Conservation (phyloP, 2,113 vertebrate species). For the Crotalus horridus region DNA sequence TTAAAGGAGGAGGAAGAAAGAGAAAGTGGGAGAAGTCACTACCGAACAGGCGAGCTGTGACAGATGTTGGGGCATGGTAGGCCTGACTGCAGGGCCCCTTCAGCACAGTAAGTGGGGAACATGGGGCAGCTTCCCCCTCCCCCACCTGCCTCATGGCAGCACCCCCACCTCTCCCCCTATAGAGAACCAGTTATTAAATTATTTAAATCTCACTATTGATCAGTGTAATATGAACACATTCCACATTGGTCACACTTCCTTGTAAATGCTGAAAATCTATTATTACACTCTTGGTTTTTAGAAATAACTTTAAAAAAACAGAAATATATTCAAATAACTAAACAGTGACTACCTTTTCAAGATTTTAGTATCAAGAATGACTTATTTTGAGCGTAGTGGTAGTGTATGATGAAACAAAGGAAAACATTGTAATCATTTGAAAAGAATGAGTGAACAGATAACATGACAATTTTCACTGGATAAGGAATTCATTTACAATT, state of each 20-base stretch:
- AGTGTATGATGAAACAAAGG: neutral
- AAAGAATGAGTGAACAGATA: neutral
- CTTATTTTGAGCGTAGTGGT: neutral
- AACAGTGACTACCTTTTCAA: neutral
- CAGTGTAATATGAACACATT: neutral
- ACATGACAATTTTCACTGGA: constrained; percentile 3
- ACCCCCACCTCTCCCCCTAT: too few relatives aligned
- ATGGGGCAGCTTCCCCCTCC: too few relatives aligned
- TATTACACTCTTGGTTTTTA: neutral
- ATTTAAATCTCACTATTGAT: too few relatives aligned
- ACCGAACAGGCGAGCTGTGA: too few relatives aligned
- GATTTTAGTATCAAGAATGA: neutral
- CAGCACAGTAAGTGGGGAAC: too few relatives aligned
- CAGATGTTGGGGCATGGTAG: too few relatives aligned
- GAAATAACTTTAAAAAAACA: neutral
- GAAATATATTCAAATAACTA: neutral
- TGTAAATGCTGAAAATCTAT: neutral
- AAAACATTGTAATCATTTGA: neutral
- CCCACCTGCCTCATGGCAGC: too few relatives aligned
- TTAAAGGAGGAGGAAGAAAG: too few relatives aligned
- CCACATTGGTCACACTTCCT: neutral
- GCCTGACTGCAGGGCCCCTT: too few relatives aligned
- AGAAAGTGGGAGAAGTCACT: too few relatives aligned
- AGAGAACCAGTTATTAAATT: too few relatives aligned
- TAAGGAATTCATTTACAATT: constrained; percentile 29